Base-by-base conservation (phyloP, 2,113 vertebrate species). In the Apodemus speciosus region DNA sequence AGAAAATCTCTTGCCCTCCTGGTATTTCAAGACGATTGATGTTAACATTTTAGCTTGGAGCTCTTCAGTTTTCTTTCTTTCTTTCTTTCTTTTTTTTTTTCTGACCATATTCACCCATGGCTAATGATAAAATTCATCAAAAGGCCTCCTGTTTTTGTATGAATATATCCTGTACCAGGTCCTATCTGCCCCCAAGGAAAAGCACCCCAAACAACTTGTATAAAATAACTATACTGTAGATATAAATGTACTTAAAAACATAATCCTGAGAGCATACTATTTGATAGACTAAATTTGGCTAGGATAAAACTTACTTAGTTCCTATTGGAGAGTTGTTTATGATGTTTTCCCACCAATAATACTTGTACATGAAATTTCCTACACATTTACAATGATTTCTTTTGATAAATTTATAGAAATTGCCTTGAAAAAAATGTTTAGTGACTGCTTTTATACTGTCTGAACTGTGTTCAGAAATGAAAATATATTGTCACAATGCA, bases 401-500 rank as follows among this genome's bases (percentile, higher is more conserved):
- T 79, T 77, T 75, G 71, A 80, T 64, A 94, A 69, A 71, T 68
- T 94, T 40, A 32, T 89, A 89, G 73, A 91, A 88, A 89, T 71
- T 64, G 16, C 6, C 49, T 88, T 85, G 62, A 81, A 89, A 93
- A 56, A 79, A 87, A 49, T 89, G 88, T 90, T 53, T 69, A 53
- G 27, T 73, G 46, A 69, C n/a, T 84, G n/a, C 9, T 89, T 89
- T 85, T 88, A 73, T 64, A 21, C 56, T 1, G 6, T 2, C 6
- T 85, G 69, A 43, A 38, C 2, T 80, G 18, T 91, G 30, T 8
- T 88, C 46, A 79, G 64, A 66, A 62, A 80, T 27, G 16, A n/a
- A 43, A 38, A 69, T 77, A 25, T 30, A 25, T 38, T 51, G 46
- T 60, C 32, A 75, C 15, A 40, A 73, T 46, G 23, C 3, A 76